phyloP scores from a whole-genome alignment of 2,113 vertebrate species.

The Lichenostomus cassidix region DNA sequence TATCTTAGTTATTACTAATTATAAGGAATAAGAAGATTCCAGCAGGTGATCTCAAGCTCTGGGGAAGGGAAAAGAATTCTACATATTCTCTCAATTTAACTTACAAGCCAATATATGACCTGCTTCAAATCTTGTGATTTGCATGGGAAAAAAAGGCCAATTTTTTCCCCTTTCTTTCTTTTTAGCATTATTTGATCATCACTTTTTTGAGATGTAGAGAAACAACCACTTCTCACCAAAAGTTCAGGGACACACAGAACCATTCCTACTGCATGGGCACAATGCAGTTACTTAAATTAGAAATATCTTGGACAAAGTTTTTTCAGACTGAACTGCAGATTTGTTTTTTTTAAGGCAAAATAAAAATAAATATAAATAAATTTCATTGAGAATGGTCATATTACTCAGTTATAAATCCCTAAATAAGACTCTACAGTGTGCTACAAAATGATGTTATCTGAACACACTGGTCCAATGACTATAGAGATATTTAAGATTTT shows the following conservation, averaged over 20 bases:
- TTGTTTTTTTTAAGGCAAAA: not conserved
- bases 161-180: not conserved
- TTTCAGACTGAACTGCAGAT: not conserved
- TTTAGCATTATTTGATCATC: not conserved
- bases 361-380: not conserved
- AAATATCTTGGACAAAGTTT: not conserved
- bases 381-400: accelerated
- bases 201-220: not conserved
- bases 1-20: not conserved
- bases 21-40: not conserved
- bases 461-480: not conserved
- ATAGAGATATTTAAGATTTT: not conserved
- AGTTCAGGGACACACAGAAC: accelerated
- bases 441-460: not conserved
- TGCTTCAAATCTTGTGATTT: not conserved
- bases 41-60: not conserved
- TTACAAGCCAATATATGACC: accelerated
- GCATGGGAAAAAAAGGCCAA: accelerated
- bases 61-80: not conserved
- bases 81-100: not conserved
- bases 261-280: accelerated
- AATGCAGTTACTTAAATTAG: not conserved
- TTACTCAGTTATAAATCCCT: not conserved
- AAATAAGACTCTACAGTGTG: not conserved
- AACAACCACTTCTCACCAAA: not conserved